Conservation (phyloP, 2,888 invertebrate genomes). For the Pecten maximus region DNA sequence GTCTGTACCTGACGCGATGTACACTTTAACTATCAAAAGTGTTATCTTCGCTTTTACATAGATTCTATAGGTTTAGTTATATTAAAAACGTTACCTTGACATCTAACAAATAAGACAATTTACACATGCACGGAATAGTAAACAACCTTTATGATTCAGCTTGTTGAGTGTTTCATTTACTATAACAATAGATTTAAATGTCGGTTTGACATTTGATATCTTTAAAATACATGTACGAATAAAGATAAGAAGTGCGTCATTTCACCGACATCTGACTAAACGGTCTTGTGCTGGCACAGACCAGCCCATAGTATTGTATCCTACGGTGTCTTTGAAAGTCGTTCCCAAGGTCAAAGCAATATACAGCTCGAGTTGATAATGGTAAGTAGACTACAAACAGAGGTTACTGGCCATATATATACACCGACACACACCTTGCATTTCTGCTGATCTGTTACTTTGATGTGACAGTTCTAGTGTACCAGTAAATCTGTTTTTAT, state of each 20-base stretch:
- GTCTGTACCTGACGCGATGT: no score
- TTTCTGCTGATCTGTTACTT: constrained; percentile 5
- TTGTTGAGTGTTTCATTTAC: background rate
- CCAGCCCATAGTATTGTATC: background rate
- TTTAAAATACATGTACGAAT: background rate
- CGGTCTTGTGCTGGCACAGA: background rate
- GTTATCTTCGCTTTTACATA: no score
- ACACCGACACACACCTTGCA: background rate
- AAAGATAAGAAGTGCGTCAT: background rate
- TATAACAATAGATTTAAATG: background rate
- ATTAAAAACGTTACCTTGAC: background rate
- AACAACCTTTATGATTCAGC: background rate
- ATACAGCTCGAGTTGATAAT: background rate
- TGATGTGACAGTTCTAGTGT: constrained; percentile 22
- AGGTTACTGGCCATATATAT: background rate
- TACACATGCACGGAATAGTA: background rate
- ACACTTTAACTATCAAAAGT: no score
- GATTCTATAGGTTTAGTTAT: no score
- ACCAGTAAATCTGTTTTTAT: constrained; percentile 30
- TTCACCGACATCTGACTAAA: background rate
- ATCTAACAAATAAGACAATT: background rate
- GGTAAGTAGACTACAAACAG: constrained; percentile 9
- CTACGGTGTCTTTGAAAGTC: background rate
- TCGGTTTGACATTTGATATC: background rate
- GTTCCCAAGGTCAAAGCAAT: constrained; percentile 2